phyloP scores from a whole-genome alignment of 2,888 invertebrate genomes.

The Galerucella pusilla region DNA sequence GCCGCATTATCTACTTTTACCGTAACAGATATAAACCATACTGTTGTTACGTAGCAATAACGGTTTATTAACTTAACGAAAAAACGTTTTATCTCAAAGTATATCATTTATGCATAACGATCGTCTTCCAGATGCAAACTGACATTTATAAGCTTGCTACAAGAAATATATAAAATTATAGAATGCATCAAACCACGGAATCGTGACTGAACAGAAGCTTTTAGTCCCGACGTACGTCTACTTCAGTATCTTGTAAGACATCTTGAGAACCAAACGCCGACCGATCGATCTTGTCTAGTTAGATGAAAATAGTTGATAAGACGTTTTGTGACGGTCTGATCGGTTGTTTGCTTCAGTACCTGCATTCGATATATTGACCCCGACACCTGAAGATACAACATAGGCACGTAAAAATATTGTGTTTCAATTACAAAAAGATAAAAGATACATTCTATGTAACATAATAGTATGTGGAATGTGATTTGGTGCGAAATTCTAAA shows the following conservation, averaged over 20 bases:
- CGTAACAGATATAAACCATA: not conserved
- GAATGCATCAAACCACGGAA: slow-evolving; percentile 37
- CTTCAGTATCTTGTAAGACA: slow-evolving; percentile 36
- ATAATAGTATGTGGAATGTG: too few relatives aligned
- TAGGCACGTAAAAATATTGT: too few relatives aligned
- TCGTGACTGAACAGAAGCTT: slow-evolving; percentile 45
- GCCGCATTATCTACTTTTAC: too few relatives aligned
- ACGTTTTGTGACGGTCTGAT: slow-evolving; percentile 9
- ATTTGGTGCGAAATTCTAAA: too few relatives aligned
- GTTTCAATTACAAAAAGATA: too few relatives aligned
- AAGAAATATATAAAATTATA: slow-evolving; percentile 38
- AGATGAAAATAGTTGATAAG: slow-evolving; percentile 23
- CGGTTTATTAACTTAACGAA: not conserved
- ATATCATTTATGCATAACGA: not conserved
- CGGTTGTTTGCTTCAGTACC: not conserved
- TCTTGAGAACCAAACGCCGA: slow-evolving; percentile 27
- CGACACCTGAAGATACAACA: not conserved
- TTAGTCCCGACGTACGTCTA: slow-evolving; percentile 37
- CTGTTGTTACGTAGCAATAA: not conserved
- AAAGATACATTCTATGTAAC: too few relatives aligned
- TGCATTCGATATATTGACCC: not conserved
- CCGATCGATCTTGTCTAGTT: slow-evolving; percentile 20
- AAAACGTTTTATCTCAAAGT: not conserved
- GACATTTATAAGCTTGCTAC: slow-evolving; percentile 7
- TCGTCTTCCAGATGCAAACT: not conserved